Evolutionary conservation across 2,113 vertebrate genomes (phyloP).

Genomic region (Charina bottae): DNA sequence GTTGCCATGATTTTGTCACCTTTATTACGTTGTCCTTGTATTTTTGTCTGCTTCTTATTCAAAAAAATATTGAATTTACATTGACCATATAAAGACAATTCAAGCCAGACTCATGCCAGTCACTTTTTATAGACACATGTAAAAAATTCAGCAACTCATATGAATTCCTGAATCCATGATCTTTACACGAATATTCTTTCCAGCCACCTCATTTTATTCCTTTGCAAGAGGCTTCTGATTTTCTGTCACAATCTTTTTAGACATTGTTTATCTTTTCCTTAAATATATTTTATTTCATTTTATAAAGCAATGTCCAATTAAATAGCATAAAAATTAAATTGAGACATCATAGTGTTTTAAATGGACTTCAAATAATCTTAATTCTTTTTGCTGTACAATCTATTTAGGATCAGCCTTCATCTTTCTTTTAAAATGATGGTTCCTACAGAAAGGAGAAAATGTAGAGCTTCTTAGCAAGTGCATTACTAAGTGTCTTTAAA

Average conservation of each 20-base stretch:
- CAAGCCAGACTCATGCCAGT: not conserved
- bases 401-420: not conserved
- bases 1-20: not conserved
- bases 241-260: not conserved
- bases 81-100: not conserved
- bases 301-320: not conserved
- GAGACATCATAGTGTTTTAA: not conserved
- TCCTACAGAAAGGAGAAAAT: not conserved
- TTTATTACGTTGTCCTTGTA: not conserved
- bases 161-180: not conserved
- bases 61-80: not conserved
- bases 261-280: not conserved
- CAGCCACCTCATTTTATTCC: not conserved
- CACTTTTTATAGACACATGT: not conserved
- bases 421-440: not conserved
- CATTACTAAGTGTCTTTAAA: not conserved
- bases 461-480: not conserved
- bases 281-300: not conserved
- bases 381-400: not conserved
- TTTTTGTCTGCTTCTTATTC: not conserved
- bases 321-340: conserved; percentile 7
- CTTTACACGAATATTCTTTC: not conserved
- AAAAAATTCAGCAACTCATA: not conserved
- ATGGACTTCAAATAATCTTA: conserved; percentile 1
- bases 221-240: not conserved